Base-by-base conservation (phyloP, 2,113 vertebrate species). In the Paraplagusia blochii region DNA sequence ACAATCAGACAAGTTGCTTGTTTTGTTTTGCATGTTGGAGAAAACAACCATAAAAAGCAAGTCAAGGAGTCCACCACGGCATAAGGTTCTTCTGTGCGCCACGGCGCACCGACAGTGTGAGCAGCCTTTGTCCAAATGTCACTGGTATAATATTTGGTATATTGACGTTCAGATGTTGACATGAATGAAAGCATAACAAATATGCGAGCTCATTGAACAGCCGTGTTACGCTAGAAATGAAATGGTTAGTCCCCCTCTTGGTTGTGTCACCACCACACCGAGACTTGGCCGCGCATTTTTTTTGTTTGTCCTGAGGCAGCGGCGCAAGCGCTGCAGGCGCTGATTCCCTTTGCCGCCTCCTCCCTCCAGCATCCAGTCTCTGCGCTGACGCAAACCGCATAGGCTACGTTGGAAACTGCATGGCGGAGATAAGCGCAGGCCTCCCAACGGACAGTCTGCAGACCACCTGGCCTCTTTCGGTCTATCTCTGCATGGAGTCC, bases 401-500 rank as follows among this genome's bases (percentile, higher is more conserved):
- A 76, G 73, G 83, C 72, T 84, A 77, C 79, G 62, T 69, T 71
- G 82, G 73, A 76, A 82, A 75, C 77, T 78, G 80, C 66, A 51
- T 47, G 72, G 79, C 74, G 52, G 70, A 76, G 77, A 72, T 75
- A 55, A 2, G 38, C 69, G 44, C 69, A 74, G 66, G 64, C 75
- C 80, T 82, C 75, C 6, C 6, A 29, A 29, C 53, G 51, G 55
- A 59, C 59, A 75, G 82, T 81, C 69, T 77, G 58, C 65, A 44
- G 87, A 79, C 62, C 69, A 42, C 7, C 40, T 22, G 1, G 43
- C 35, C 61, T 50, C 42, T 13, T n/a, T 44, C 77, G 72, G 75
- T 85, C 85, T 96, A 95, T 93, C 97, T 96, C 91, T 98, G 97
- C 95, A 99, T 98, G 63, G 96, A 95, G 85, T 99, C 97, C 84